These are phyloP conservation scores for Drosophila quadrilineata DNA, from an alignment of 1,140 invertebrate species.

Conservation along the genomic window DNA sequence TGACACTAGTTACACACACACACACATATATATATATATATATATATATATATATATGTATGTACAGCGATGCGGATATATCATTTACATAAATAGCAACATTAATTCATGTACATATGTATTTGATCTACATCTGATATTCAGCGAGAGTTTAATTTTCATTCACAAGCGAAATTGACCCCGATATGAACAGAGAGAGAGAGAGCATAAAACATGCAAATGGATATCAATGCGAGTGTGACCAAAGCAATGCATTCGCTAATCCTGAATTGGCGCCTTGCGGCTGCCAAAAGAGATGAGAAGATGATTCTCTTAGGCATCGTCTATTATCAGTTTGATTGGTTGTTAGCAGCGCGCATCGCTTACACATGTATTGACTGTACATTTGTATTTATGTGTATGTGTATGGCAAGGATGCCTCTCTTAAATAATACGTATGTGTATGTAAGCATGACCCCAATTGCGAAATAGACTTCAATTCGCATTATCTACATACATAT, in stretches of 20 bases:
- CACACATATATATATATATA: neutral
- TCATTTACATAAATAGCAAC: neutral
- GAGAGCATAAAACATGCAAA: no score
- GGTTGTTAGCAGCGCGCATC: no score
- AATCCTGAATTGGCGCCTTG: no score
- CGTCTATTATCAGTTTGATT: no score
- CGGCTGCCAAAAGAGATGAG: no score
- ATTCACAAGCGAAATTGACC: neutral
- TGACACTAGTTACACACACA: slow-evolving; percentile 10
- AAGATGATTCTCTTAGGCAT: no score
- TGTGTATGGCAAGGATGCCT: no score
- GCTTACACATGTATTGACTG: neutral
- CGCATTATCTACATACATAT: neutral
- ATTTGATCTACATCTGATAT: neutral
- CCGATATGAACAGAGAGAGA: slow-evolving; percentile 6
- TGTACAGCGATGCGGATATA: neutral
- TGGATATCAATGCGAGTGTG: no score
- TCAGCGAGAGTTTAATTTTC: neutral
- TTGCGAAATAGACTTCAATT: neutral
- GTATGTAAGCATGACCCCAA: no score
- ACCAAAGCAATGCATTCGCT: no score
- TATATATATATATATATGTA: neutral
- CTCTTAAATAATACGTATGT: no score
- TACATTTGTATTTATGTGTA: neutral
- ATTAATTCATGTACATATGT: neutral